Evolutionary conservation across 2,888 invertebrate species (phyloP).

Genomic region (Tenthredo scrophulariae): DNA sequence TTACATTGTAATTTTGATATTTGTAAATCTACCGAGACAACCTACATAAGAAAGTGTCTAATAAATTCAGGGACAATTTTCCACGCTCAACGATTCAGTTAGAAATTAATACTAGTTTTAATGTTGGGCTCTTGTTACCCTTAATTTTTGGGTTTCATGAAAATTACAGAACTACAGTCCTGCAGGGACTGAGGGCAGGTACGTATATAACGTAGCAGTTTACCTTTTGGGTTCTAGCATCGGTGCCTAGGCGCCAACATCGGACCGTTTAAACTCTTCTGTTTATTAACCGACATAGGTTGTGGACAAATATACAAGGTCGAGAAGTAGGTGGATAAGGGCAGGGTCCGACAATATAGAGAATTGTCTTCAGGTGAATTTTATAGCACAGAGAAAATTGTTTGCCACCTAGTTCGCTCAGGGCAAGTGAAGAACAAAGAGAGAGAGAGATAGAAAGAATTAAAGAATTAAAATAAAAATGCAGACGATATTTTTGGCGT

Average conservation of each 20-base stretch:
- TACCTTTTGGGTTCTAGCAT: conserved; percentile 33
- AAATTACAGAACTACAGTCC: conserved; percentile 33
- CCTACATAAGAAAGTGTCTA: neutral
- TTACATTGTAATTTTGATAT: neutral
- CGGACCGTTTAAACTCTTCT: conserved; percentile 20
- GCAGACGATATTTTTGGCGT: neutral
- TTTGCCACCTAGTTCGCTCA: conserved; percentile 4
- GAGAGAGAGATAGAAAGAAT: neutral
- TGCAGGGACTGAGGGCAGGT: conserved; percentile 22
- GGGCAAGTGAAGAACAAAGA: neutral
- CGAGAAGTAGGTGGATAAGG: neutral
- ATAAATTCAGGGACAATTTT: conserved; percentile 3
- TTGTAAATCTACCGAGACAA: neutral
- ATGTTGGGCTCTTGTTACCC: conserved; percentile 30
- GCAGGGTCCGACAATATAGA: neutral
- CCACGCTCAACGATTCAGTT: conserved; percentile 6
- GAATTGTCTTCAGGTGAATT: neutral
- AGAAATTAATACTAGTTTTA: conserved; percentile 25
- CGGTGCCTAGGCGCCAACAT: conserved; percentile 31
- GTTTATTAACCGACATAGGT: conserved; percentile 26
- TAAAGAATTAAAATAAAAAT: neutral
- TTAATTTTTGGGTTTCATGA: conserved; percentile 34
- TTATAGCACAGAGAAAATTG: neutral
- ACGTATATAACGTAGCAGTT: conserved; percentile 30
- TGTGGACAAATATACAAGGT: neutral